These are phyloP conservation scores for Otus scops DNA, from an alignment of 2,797 vertebrate genomes.

Conservation along the genomic window DNA sequence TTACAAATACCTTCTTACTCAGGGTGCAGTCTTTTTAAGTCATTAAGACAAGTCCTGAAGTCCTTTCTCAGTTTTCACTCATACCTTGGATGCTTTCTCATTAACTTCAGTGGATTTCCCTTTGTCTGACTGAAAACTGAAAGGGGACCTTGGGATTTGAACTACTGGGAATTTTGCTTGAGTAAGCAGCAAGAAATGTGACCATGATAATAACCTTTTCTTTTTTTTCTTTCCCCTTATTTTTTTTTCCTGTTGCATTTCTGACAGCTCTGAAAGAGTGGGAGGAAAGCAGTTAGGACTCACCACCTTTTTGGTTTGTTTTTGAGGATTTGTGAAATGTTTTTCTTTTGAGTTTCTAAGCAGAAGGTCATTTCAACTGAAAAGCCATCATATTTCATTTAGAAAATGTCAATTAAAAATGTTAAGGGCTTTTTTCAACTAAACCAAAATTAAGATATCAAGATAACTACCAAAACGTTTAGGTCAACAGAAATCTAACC, in stretches of 20 bases:
- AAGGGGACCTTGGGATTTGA: constrained; percentile 24
- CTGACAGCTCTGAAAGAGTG: constrained; percentile 38
- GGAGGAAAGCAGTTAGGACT: constrained; percentile 16
- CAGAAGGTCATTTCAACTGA: not conserved
- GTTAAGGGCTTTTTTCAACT: not conserved
- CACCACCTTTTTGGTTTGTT: not conserved
- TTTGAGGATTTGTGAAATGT: constrained; percentile 5
- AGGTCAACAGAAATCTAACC: not conserved
- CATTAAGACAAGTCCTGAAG: constrained; percentile 31
- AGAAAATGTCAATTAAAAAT: constrained; percentile 19
- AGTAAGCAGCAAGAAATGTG: constrained; percentile 26
- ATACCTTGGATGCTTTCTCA: not conserved
- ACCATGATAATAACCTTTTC: constrained; percentile 18
- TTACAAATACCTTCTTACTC: constrained; percentile 10
- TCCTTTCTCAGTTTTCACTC: constrained; percentile 34
- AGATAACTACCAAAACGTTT: not conserved
- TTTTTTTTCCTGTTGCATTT: constrained; percentile 15
- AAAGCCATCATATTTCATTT: constrained; percentile 17
- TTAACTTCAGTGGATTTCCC: constrained; percentile 20
- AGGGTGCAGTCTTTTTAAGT: constrained; percentile 8
- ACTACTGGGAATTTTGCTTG: constrained; percentile 29
- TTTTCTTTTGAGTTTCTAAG: constrained; percentile 8
- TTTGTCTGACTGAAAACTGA: constrained; percentile 26
- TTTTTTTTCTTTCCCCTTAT: not conserved
- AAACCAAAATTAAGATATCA: not conserved